Percentiles rank a stretch among this genome's conserved stretches.
Conservation (phyloP, 2,888 invertebrate species). For the Acanthosepion lycidas region DNA sequence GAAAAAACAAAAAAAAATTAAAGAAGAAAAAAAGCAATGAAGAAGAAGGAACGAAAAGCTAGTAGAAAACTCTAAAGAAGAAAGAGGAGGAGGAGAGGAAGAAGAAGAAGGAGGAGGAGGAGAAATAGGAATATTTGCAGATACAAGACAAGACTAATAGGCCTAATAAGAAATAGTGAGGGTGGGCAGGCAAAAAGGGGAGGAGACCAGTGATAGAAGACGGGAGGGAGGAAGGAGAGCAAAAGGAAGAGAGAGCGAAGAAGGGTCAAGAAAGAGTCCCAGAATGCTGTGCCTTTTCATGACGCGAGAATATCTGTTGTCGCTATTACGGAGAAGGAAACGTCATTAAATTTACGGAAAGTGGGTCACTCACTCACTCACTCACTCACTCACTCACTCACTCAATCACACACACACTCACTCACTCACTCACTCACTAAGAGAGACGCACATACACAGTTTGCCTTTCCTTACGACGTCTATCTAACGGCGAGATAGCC, state of each 20-base stretch:
- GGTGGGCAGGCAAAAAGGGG: neutral
- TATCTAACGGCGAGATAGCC: too few species aligned
- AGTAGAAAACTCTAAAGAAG: too few species aligned
- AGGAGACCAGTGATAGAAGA: neutral
- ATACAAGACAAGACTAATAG: too few species aligned
- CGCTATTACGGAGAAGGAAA: neutral
- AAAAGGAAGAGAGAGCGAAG: neutral
- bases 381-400: neutral
- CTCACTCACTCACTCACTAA: too few species aligned
- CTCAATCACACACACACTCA: neutral
- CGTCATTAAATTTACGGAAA: neutral
- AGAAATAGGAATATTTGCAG: too few species aligned
- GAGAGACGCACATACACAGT: too few species aligned
- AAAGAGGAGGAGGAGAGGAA: too few species aligned
- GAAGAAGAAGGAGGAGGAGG: too few species aligned
- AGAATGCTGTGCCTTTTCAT: constrained; percentile 22
- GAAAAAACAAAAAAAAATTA: too few species aligned
- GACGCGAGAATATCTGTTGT: neutral
- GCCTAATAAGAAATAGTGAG: neutral
- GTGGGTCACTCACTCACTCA: neutral
- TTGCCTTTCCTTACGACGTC: too few species aligned
- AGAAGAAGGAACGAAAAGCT: too few species aligned
- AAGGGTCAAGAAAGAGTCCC: neutral
- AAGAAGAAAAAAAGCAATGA: too few species aligned
- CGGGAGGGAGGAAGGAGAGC: neutral